phyloP scores from a whole-genome alignment of 2,888 invertebrate species.

The Yponomeuta sedellus region DNA sequence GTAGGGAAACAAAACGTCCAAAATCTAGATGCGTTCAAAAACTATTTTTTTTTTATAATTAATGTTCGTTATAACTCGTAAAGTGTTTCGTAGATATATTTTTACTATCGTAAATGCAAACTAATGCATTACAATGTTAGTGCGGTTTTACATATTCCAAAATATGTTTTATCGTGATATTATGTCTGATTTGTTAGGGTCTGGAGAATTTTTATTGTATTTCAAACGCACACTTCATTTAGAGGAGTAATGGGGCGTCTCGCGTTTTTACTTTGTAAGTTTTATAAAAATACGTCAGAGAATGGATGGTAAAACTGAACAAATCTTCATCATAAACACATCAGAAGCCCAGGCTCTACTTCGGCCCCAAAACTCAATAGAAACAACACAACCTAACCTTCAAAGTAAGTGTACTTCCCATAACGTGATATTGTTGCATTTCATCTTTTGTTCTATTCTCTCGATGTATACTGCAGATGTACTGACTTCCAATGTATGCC shows the following conservation, averaged over 20 bases:
- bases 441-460: not conserved
- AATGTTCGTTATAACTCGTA: too few relatives aligned
- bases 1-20: too few relatives aligned
- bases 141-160: too few relatives aligned
- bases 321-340: conserved; percentile 36
- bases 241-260: not conserved
- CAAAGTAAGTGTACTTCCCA: conserved; percentile 32
- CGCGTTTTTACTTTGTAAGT: not conserved
- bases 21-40: too few relatives aligned
- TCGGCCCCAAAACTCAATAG: conserved; percentile 23
- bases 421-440: not conserved
- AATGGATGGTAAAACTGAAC: conserved; percentile 40
- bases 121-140: too few relatives aligned
- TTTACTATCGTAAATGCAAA: too few relatives aligned
- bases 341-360: conserved; percentile 23
- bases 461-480: conserved; percentile 11
- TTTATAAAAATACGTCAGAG: conserved; percentile 17
- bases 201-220: not conserved
- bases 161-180: too few relatives aligned
- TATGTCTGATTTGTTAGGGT: too few relatives aligned
- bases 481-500: conserved; percentile 58
- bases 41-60: too few relatives aligned
- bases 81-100: too few relatives aligned
- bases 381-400: conserved; percentile 29
- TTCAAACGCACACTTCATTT: not conserved